Evolutionary conservation across 2,888 invertebrate genomes (phyloP).

Genomic region (Dendrolimus pini): DNA sequence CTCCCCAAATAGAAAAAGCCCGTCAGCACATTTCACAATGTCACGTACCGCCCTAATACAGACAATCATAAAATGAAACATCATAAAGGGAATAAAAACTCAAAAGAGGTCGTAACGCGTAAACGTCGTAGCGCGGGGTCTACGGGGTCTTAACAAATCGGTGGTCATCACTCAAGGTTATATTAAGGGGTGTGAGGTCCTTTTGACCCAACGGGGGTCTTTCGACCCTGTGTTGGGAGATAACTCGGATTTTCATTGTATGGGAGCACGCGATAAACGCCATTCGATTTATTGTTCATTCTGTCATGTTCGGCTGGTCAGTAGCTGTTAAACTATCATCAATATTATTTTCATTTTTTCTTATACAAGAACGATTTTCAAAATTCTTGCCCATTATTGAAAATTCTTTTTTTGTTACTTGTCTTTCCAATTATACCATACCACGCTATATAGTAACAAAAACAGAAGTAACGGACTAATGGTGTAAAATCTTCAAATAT

Average conservation of each 20-base stretch:
- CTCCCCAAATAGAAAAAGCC: background rate
- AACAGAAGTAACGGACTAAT: too few species aligned
- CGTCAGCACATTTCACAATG: slow-evolving; percentile 10
- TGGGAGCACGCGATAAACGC: slow-evolving; percentile 47
- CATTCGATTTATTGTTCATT: slow-evolving; percentile 63
- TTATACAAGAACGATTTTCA: too few species aligned
- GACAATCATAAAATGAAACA: slow-evolving; percentile 72
- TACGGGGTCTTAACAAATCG: slow-evolving; percentile 67
- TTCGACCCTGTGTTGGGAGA: slow-evolving; percentile 42
- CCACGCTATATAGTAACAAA: too few species aligned
- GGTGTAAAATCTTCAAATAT: too few species aligned
- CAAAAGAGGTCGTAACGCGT: slow-evolving; percentile 65
- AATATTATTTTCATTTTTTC: too few species aligned
- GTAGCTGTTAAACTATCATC: too few species aligned
- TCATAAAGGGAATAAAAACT: slow-evolving; percentile 70
- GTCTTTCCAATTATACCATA: too few species aligned
- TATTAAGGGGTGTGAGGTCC: slow-evolving; percentile 43
- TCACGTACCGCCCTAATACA: slow-evolving; percentile 55
- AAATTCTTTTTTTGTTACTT: too few species aligned
- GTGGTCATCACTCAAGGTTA: slow-evolving; percentile 69
- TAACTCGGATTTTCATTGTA: slow-evolving; percentile 64
- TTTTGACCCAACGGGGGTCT: slow-evolving; percentile 28
- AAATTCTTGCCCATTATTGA: too few species aligned
- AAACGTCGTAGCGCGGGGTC: slow-evolving; percentile 36
- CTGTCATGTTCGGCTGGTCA: background rate